phyloP scores from a whole-genome alignment of 2,797 vertebrate genomes.

The Helarctos malayanus region DNA sequence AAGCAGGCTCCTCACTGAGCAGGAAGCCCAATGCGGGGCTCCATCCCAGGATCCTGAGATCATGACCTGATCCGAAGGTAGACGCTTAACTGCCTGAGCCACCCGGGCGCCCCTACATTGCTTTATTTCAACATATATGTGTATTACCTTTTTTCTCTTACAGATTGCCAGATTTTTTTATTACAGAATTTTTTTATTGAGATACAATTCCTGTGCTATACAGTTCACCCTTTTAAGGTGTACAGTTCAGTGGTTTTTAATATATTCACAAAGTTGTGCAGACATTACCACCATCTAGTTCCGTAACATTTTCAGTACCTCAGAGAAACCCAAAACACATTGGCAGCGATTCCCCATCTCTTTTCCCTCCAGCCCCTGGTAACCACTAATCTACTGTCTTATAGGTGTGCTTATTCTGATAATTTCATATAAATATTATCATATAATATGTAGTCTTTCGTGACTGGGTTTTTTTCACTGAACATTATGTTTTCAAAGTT shows the following conservation, averaged over 20 bases:
- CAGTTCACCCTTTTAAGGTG: neutral
- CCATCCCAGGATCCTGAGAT: too few relatives aligned
- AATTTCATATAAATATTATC: conserved; percentile 8
- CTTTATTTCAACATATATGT: neutral
- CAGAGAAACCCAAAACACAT: neutral
- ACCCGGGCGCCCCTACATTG: neutral
- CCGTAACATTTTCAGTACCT: neutral
- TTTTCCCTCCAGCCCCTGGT: neutral
- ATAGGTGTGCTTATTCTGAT: neutral
- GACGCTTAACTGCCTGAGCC: neutral
- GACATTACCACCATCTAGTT: neutral
- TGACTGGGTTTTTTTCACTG: neutral
- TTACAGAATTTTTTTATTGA: neutral
- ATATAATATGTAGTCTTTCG: neutral
- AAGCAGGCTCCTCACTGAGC: too few relatives aligned
- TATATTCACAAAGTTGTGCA: neutral
- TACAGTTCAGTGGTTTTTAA: neutral
- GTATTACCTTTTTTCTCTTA: neutral
- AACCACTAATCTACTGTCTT: neutral
- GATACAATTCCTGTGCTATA: neutral
- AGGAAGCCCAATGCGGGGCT: too few relatives aligned
- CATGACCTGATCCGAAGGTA: neutral
- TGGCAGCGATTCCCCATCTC: neutral
- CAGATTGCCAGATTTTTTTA: neutral
- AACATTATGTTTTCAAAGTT: neutral